Conservation (phyloP, 2,797 vertebrate species). For the Morelia viridis region DNA sequence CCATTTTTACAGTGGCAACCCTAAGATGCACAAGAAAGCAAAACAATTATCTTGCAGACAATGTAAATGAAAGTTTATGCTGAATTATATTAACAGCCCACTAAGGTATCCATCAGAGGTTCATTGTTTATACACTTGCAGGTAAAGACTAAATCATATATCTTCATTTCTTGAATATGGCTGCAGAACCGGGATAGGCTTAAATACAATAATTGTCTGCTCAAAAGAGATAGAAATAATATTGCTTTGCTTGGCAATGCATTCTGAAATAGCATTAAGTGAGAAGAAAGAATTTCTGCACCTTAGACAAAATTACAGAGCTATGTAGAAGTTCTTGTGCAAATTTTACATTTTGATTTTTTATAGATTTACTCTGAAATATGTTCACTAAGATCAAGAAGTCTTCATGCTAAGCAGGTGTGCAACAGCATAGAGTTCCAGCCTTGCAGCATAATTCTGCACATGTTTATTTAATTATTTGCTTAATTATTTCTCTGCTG, state of each 20-base stretch:
- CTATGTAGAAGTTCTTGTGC: neutral
- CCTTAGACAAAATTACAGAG: neutral
- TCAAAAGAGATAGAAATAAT: neutral
- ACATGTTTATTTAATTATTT: neutral
- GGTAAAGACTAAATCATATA: neutral
- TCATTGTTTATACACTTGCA: neutral
- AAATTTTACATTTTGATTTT: neutral
- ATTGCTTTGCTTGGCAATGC: neutral
- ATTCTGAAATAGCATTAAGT: neutral
- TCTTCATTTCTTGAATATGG: neutral
- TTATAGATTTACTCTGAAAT: neutral
- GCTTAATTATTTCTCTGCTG: neutral
- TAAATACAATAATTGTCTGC: neutral
- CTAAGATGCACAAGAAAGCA: neutral
- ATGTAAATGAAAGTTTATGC: neutral
- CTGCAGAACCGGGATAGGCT: neutral
- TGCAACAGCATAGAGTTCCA: neutral
- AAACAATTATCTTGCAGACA: neutral
- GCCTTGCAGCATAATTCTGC: neutral
- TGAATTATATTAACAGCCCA: neutral
- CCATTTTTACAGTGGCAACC: constrained; percentile 2
- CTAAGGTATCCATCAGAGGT: neutral
- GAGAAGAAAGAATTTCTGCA: neutral
- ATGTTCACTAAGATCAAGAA: neutral
- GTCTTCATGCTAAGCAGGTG: neutral